Evolutionary conservation across 2,888 invertebrate genomes (phyloP), one percentile per base, ranked within the genome.

Genomic region (Drosophila peninsularis): DNA sequence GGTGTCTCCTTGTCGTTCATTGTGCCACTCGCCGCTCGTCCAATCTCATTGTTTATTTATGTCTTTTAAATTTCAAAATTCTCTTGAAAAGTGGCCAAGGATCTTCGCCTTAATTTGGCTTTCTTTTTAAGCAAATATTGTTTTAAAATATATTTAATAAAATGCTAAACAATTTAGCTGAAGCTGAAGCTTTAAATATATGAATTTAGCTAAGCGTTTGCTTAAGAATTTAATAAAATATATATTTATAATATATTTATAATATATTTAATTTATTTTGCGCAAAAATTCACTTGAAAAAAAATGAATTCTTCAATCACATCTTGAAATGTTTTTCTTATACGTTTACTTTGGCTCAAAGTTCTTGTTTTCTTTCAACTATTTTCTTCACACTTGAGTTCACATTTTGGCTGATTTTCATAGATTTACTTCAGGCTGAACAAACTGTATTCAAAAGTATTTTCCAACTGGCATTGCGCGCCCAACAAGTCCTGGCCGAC

Each of bases 1-100:
- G 88, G 82, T 45, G 89, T 75, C 62, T 80, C 91, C 84, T 89
- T 86, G 37, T 75, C 69, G 17, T 58, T 63, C 69, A 65, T 72
- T 27, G n/a, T 52, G 36, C 3, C 9, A 21, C 9, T n/a, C 27
- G 36, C 17, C 5, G n/a, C 14, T 50, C 53, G n/a, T 24, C 13
- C 27, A 47, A 47, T 10, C 13, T 69, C 30, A 56, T 58, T n/a
- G 36, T 50, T 21, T 36, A 11, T 21, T 13, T 34, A 32, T 52
- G 24, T 52, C 50, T 10, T 24, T 49, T 49, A 0, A 34, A 34
- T 32, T 10, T 47, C 11, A 5, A n/a, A 30, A 32, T 10, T n/a
- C 11, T 30, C n/a, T 3, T 11, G 17, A 30, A 27, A 27, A 44
- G 11, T 17, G 5, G 24, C n/a, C 10, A 45, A 45, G 5, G n/a